Evolutionary conservation across 2,113 vertebrate species (phyloP).

Genomic region (Nesogale talazaci): DNA sequence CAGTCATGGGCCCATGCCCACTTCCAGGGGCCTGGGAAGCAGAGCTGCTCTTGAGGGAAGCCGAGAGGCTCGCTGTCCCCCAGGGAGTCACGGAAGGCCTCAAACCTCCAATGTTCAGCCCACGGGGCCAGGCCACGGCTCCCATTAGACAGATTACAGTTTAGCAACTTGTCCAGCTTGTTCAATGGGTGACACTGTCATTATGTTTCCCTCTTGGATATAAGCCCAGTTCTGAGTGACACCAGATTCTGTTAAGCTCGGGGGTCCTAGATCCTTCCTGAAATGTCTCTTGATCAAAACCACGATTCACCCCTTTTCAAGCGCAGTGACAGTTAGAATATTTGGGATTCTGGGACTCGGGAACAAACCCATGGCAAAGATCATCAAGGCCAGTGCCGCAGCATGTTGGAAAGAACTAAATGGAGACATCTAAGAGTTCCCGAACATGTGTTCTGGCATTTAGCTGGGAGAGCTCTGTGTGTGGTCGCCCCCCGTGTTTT

Average conservation of each 20-base stretch:
- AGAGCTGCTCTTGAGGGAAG: too few species aligned
- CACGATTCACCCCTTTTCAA: neutral
- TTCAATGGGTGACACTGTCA: slow-evolving; percentile 6
- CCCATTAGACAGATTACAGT: slow-evolving; percentile 22
- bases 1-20: too few species aligned
- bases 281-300: slow-evolving; percentile 33
- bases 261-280: slow-evolving; percentile 23
- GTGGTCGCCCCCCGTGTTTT: slow-evolving; percentile 12
- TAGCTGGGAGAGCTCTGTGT: slow-evolving; percentile 43
- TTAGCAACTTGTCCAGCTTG: neutral
- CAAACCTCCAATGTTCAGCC: too few species aligned
- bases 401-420: slow-evolving; percentile 38
- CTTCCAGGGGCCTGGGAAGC: too few species aligned
- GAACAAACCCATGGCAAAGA: slow-evolving; percentile 36
- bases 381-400: neutral
- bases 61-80: too few species aligned
- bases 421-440: slow-evolving; percentile 20
- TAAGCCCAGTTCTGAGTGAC: slow-evolving; percentile 21
- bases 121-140: too few species aligned
- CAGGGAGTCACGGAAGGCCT: too few species aligned
- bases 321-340: slow-evolving; percentile 24
- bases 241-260: neutral
- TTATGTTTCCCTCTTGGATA: neutral
- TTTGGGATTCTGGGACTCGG: slow-evolving; percentile 15
- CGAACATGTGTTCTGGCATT: neutral